Evolutionary conservation across 2,113 vertebrate genomes (phyloP).

Genomic region (Pangasianodon hypophthalmus): DNA sequence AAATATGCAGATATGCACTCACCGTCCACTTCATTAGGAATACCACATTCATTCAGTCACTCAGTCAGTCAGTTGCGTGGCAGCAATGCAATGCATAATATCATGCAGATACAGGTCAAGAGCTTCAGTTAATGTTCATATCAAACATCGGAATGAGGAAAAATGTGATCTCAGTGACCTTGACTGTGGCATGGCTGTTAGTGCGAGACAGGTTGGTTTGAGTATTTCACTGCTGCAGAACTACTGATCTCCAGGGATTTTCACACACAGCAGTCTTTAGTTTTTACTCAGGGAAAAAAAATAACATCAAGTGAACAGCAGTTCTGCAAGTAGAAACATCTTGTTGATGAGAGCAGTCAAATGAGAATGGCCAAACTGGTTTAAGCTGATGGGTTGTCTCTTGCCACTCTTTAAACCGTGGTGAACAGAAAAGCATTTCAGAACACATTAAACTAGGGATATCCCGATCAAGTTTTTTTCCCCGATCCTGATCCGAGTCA

Average conservation of each 20-base stretch:
- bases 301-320: too few species aligned
- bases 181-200: not conserved
- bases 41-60: not conserved
- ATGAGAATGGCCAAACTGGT: not conserved
- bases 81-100: too few species aligned
- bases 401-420: not conserved
- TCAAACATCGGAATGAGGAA: not conserved
- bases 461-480: too few species aligned
- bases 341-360: not conserved
- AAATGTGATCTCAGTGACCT: not conserved
- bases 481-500: too few species aligned
- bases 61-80: too few species aligned
- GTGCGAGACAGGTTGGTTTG: not conserved
- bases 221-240: not conserved
- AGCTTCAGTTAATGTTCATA: not conserved
- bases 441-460: not conserved
- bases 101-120: not conserved
- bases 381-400: not conserved
- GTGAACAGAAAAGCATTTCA: not conserved
- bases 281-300: not conserved
- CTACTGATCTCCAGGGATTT: not conserved
- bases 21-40: not conserved
- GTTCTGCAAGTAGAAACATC: too few species aligned
- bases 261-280: not conserved
- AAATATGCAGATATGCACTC: not conserved